Evolutionary conservation across 2,797 vertebrate genomes (phyloP).

Genomic region (Gobionotothen gibberifrons): DNA sequence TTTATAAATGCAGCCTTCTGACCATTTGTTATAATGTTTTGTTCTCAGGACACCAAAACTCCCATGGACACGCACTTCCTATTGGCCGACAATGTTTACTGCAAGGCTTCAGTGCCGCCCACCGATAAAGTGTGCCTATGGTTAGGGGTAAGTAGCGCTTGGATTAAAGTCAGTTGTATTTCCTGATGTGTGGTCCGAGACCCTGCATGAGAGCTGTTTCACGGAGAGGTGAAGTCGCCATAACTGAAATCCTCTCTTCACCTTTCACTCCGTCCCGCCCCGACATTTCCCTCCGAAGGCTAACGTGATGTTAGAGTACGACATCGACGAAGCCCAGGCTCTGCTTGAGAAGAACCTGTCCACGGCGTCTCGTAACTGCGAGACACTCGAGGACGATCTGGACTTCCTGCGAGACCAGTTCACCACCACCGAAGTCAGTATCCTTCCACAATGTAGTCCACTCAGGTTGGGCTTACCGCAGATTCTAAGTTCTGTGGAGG

Average conservation of each 20-base stretch:
- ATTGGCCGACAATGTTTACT: slow-evolving; percentile 96
- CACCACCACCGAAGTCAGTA: slow-evolving; percentile 99
- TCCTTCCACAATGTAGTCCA: slow-evolving; percentile 82
- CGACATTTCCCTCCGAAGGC: slow-evolving; percentile 79
- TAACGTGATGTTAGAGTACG: slow-evolving; percentile 99
- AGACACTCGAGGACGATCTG: slow-evolving; percentile 95
- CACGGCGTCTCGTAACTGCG: slow-evolving; percentile 94
- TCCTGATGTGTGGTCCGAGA: neutral
- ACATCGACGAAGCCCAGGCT: slow-evolving; percentile 96
- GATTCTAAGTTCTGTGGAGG: neutral
- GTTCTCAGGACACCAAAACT: slow-evolving; percentile 89
- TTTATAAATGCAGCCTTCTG: neutral
- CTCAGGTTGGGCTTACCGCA: neutral
- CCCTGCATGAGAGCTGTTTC: too few species aligned
- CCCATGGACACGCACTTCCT: slow-evolving; percentile 96
- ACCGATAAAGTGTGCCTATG: slow-evolving; percentile 99
- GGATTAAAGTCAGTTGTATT: neutral
- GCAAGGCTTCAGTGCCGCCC: slow-evolving; percentile 95
- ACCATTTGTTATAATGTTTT: neutral
- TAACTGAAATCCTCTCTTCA: neutral
- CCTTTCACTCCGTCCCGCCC: accelerated
- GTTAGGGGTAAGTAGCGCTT: slow-evolving; percentile 91
- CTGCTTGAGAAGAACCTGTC: slow-evolving; percentile 96
- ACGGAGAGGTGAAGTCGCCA: neutral
- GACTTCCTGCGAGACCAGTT: slow-evolving; percentile 99